These are phyloP conservation scores for Forbesichthys agassizii DNA, from an alignment of 2,113 vertebrate species.

Conservation along the genomic window DNA sequence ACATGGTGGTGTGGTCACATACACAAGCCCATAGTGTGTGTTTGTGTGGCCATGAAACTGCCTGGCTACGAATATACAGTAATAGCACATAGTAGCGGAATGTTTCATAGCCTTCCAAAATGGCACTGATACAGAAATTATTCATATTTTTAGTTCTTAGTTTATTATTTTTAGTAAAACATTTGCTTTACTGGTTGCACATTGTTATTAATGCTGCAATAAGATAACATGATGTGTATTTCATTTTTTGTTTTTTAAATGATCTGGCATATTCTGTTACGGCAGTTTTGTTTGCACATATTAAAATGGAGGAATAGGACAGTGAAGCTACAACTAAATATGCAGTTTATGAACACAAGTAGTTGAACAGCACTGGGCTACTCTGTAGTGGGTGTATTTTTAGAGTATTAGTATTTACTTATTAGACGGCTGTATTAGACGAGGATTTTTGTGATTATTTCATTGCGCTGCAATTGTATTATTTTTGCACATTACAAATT, in stretches of 20 bases:
- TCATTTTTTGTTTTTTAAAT: no score
- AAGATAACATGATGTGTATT: no score
- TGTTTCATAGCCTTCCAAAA: no score
- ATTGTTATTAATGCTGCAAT: no score
- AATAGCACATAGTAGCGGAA: no score
- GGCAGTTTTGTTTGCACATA: no score
- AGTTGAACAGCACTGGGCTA: conserved; percentile 5
- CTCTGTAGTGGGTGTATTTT: conserved; percentile 5
- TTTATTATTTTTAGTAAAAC: no score
- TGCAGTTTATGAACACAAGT: conserved; percentile 4
- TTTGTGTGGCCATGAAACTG: conserved; percentile 1
- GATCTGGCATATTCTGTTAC: no score
- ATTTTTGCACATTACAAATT: conserved; percentile 39
- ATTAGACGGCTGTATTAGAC: conserved; percentile 1
- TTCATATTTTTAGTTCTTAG: no score
- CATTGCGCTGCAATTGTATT: conserved; percentile 24
- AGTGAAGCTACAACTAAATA: conserved; percentile 4
- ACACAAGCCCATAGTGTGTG: not conserved
- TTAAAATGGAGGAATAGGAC: not conserved
- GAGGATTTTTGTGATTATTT: conserved; percentile 27
- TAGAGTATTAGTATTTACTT: not conserved
- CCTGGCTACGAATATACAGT: no score
- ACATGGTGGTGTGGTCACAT: conserved; percentile 32
- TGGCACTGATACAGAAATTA: no score
- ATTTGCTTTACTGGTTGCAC: no score